Evolutionary conservation across 2,797 vertebrate species (phyloP).

Genomic region (Oreonectes daqikongensis): DNA sequence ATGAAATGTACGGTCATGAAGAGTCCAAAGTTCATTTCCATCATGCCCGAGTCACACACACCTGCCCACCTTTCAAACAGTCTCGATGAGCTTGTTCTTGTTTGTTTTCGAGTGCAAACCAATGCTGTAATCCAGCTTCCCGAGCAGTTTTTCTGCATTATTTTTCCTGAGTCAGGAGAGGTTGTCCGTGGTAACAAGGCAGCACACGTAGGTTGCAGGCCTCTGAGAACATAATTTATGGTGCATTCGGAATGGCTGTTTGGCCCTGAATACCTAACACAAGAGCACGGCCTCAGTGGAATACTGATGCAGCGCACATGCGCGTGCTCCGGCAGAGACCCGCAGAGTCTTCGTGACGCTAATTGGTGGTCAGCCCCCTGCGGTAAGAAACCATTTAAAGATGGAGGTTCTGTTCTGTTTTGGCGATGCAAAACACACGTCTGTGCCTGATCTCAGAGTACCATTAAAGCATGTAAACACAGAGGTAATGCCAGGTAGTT

Average conservation of each 20-base stretch:
- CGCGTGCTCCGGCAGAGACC: constrained; percentile 53
- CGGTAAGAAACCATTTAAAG: background rate
- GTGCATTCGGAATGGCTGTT: constrained; percentile 77
- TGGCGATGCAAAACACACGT: background rate
- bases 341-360: constrained; percentile 71
- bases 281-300: constrained; percentile 75
- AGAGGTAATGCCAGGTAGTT: constrained; percentile 28
- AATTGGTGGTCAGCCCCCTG: constrained; percentile 69
- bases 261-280: constrained; percentile 77
- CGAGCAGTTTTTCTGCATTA: background rate
- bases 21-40: too few relatives aligned
- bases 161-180: constrained; percentile 17
- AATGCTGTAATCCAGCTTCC: background rate
- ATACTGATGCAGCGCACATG: constrained; percentile 73
- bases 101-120: background rate
- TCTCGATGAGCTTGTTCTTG: background rate
- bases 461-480: background rate
- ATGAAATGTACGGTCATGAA: background rate
- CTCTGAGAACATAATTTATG: constrained; percentile 82
- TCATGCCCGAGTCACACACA: background rate
- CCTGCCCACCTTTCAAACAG: background rate
- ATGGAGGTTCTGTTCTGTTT: background rate
- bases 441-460: background rate
- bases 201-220: constrained; percentile 26
- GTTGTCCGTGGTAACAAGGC: constrained; percentile 32